Evolutionary conservation across 2,113 vertebrate species (phyloP).

Genomic region (Cinclus mexicanus): DNA sequence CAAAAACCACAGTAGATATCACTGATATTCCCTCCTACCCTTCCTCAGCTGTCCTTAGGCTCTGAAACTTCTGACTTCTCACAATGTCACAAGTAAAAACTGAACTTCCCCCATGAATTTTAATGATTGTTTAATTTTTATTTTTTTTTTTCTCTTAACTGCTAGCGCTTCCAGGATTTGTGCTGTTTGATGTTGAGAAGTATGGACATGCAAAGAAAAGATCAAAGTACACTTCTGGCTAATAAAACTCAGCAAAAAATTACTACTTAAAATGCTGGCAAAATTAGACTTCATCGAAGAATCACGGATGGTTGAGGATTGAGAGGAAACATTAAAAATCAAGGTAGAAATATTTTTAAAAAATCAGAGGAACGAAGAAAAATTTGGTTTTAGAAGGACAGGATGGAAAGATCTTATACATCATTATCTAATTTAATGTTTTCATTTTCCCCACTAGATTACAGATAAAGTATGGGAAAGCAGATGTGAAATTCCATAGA

Average conservation of each 20-base stretch:
- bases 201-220: constrained; percentile 47
- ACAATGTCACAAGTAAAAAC: not conserved
- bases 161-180: not conserved
- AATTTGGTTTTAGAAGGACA: not conserved
- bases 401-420: not conserved
- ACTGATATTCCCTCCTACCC: not conserved
- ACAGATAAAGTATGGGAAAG: not conserved
- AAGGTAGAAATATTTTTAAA: not conserved
- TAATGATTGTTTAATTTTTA: not conserved
- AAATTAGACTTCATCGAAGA: constrained; percentile 55
- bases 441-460: not conserved
- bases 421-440: not conserved
- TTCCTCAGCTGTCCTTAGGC: not conserved
- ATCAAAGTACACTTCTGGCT: constrained; percentile 43
- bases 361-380: not conserved
- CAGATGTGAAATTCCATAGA: not conserved
- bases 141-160: not conserved
- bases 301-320: not conserved
- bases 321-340: constrained; percentile 21
- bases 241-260: constrained; percentile 58
- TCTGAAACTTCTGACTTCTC: not conserved
- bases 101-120: constrained; percentile 6
- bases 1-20: not conserved
- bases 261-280: constrained; percentile 39
- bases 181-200: constrained; percentile 48